Conservation (phyloP, 1,140 invertebrate species). For the Homalodisca vitripennis region DNA sequence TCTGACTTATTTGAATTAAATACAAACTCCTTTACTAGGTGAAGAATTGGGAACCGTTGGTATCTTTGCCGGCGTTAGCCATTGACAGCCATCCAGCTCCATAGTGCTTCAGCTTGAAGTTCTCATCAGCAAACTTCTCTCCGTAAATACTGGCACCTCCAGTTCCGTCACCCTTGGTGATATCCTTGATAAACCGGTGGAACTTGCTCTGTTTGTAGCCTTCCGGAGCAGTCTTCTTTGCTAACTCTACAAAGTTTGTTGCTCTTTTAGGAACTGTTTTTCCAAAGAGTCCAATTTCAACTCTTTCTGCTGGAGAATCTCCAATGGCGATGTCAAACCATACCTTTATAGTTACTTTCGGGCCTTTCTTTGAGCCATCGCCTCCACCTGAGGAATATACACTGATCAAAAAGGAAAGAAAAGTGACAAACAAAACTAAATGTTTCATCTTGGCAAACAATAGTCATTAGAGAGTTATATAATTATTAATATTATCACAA, state of each 20-base stretch:
- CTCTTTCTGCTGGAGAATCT: slow-evolving; percentile 66
- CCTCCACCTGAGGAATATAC: too few relatives aligned
- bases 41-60: slow-evolving; percentile 99
- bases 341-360: too few relatives aligned
- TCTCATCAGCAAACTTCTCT: slow-evolving; percentile 91
- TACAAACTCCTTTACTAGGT: too few relatives aligned
- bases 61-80: slow-evolving; percentile 96
- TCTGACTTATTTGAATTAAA: too few relatives aligned
- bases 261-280: slow-evolving; percentile 95
- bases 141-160: slow-evolving; percentile 93
- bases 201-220: slow-evolving; percentile 90
- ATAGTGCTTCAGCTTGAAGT: slow-evolving; percentile 97
- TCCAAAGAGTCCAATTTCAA: slow-evolving; percentile 93
- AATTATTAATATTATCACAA: too few relatives aligned
- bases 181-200: slow-evolving; percentile 90
- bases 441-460: too few relatives aligned
- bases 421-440: too few relatives aligned
- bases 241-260: slow-evolving; percentile 86
- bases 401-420: too few relatives aligned
- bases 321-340: slow-evolving; percentile 93
- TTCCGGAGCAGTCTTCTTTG: slow-evolving; percentile 72
- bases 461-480: too few relatives aligned
- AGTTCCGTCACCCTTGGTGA: slow-evolving; percentile 90
- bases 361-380: too few relatives aligned
- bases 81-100: slow-evolving; percentile 95